Evolutionary conservation across 2,888 invertebrate species (phyloP).

Genomic region (Cabera pusaria): DNA sequence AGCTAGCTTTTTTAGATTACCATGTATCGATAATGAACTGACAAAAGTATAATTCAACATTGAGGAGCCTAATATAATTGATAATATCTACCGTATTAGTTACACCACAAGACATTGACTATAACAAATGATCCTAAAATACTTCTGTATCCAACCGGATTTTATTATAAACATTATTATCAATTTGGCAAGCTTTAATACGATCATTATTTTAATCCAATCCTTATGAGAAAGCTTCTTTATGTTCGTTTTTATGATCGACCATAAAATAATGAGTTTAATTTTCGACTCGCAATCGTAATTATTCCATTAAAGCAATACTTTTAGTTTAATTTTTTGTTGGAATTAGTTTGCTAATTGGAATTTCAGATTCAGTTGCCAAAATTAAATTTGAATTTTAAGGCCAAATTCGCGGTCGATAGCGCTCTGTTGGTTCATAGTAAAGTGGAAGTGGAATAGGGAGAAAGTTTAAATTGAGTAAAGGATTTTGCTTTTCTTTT

Average conservation of each 20-base stretch:
- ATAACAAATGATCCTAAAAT: conserved; percentile 74
- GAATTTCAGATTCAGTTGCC: conserved; percentile 18
- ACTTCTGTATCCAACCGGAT: conserved; percentile 54
- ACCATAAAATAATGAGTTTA: conserved; percentile 31
- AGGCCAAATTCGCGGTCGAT: too few species aligned
- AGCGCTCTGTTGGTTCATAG: too few species aligned
- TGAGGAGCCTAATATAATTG: too few species aligned
- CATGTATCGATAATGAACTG: too few species aligned
- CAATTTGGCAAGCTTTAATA: conserved; percentile 78
- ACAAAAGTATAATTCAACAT: too few species aligned
- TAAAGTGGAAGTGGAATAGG: too few species aligned
- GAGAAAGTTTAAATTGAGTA: too few species aligned
- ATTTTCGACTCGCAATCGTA: conserved; percentile 29
- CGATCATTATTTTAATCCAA: conserved; percentile 49
- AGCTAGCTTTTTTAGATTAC: too few species aligned
- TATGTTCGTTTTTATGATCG: conserved; percentile 27
- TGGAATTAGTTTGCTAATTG: conserved; percentile 27
- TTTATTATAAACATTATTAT: conserved; percentile 67
- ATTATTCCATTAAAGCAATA: conserved; percentile 28
- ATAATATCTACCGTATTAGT: too few species aligned
- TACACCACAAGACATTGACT: conserved; percentile 56
- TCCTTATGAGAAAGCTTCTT: conserved; percentile 33
- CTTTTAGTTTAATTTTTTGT: conserved; percentile 27
- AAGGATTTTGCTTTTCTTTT: too few species aligned
- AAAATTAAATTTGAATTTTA: too few species aligned